A percentile compares a stretch with the other conserved stretches of the same genome.
These are phyloP conservation scores for Anoplolepis gracilipes DNA, from an alignment of 1,140 invertebrate genomes.

Conservation along the genomic window DNA sequence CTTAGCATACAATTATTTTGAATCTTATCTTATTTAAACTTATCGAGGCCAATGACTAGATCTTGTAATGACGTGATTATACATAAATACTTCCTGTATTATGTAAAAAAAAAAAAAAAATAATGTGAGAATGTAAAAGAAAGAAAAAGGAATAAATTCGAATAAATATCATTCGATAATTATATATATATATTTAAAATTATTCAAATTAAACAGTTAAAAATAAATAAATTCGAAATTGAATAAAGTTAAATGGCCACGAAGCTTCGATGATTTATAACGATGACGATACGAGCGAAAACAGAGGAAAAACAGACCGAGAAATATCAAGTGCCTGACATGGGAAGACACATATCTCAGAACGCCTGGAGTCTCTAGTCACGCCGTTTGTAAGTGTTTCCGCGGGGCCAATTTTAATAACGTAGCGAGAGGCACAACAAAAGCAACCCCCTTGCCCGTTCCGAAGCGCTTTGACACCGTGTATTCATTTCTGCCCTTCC, in stretches of 20 bases:
- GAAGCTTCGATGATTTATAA: slow-evolving; percentile 2
- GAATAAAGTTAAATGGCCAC: not conserved
- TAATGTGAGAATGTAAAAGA: too few relatives aligned
- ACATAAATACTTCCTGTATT: too few relatives aligned
- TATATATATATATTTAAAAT: not conserved
- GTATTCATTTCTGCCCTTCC: slow-evolving; percentile 30
- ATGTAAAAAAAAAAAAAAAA: too few relatives aligned
- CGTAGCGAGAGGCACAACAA: slow-evolving; percentile 68
- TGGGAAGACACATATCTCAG: slow-evolving; percentile 36
- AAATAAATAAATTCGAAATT: not conserved
- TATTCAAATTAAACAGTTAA: not conserved
- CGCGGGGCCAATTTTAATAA: slow-evolving; percentile 79
- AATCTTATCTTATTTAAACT: not conserved
- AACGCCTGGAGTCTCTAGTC: slow-evolving; percentile 57
- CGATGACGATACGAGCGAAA: not conserved
- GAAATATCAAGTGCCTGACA: slow-evolving; percentile 5
- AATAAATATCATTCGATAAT: not conserved
- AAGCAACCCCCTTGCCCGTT: slow-evolving; percentile 56
- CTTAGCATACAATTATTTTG: not conserved
- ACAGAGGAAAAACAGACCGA: slow-evolving; percentile 6
- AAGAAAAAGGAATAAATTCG: not conserved
- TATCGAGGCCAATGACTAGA: not conserved
- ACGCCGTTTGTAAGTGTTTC: slow-evolving; percentile 73
- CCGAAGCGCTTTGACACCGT: slow-evolving; percentile 67
- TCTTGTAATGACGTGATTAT: not conserved